Conservation (phyloP, 2,113 vertebrate genomes). For the Paradoxurus hermaphroditus region DNA sequence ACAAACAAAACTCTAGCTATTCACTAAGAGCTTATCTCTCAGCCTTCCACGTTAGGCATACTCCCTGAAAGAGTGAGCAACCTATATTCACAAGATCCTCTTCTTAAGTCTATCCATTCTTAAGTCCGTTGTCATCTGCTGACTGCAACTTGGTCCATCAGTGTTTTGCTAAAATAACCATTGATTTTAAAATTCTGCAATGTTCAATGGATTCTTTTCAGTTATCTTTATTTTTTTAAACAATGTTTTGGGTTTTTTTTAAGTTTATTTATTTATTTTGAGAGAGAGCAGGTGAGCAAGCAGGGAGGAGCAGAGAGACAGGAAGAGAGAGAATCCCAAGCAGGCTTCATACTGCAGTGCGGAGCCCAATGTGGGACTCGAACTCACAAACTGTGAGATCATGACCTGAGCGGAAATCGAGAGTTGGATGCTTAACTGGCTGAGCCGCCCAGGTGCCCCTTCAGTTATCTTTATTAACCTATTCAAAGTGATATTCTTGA, state of each 20-base stretch:
- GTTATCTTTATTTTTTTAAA: not conserved
- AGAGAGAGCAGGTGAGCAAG: too few relatives aligned
- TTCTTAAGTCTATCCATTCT: not conserved
- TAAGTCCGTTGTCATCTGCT: not conserved
- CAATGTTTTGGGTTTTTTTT: too few relatives aligned
- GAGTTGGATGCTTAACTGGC: too few relatives aligned
- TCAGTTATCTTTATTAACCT: not conserved
- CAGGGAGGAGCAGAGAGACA: too few relatives aligned
- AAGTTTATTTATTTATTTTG: too few relatives aligned
- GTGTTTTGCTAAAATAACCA: not conserved
- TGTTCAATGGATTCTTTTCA: not conserved
- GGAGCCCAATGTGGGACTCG: too few relatives aligned
- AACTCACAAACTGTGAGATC: too few relatives aligned
- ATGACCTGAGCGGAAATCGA: too few relatives aligned
- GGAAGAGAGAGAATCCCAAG: too few relatives aligned
- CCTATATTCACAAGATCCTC: not conserved
- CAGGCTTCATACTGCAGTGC: too few relatives aligned
- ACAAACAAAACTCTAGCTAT: not conserved
- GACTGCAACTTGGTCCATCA: not conserved
- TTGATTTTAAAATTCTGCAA: not conserved
- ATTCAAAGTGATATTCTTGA: not conserved
- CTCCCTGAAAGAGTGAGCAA: not conserved
- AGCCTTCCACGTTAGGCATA: not conserved
- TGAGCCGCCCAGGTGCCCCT: too few relatives aligned
- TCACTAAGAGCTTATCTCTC: not conserved